Conservation (phyloP, 2,113 vertebrate species). For the Esox niger region DNA sequence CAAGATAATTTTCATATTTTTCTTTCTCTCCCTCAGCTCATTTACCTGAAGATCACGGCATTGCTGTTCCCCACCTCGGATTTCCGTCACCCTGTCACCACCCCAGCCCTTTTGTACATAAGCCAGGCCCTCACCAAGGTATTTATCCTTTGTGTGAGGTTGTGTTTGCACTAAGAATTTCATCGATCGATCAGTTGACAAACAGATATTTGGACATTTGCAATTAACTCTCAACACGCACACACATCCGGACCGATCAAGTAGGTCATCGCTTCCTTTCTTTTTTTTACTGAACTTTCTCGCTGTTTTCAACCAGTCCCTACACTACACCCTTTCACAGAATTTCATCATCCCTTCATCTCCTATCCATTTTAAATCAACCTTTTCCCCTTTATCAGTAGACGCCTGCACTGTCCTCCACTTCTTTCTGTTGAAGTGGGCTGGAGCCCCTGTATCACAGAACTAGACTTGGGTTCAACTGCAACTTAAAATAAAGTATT, state of each 20-base stretch:
- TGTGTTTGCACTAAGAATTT: too few species aligned
- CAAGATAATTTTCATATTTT: background rate
- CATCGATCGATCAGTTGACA: too few species aligned
- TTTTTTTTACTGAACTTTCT: background rate
- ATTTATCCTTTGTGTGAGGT: conserved; percentile 14
- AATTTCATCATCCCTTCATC: background rate
- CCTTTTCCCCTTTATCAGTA: background rate
- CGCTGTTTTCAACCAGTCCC: background rate
- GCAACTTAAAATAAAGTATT: background rate
- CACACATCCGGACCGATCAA: too few species aligned
- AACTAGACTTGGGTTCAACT: background rate
- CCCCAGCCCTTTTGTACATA: conserved; percentile 86
- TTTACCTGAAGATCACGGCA: conserved; percentile 85
- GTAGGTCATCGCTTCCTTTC: too few species aligned
- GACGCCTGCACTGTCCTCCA: background rate
- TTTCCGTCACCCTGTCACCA: conserved; percentile 89
- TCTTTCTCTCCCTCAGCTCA: conserved; percentile 65
- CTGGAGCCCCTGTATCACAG: background rate
- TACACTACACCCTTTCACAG: background rate
- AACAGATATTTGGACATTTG: too few species aligned
- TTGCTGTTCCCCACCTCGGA: conserved; percentile 92
- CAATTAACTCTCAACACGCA: too few species aligned
- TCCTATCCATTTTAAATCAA: conserved; percentile 12
- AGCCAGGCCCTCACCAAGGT: conserved; percentile 91
- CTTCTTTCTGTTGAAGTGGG: conserved; percentile 45